Evolutionary conservation across 2,797 vertebrate species (phyloP).

Genomic region (Tauraco hartlaubi): DNA sequence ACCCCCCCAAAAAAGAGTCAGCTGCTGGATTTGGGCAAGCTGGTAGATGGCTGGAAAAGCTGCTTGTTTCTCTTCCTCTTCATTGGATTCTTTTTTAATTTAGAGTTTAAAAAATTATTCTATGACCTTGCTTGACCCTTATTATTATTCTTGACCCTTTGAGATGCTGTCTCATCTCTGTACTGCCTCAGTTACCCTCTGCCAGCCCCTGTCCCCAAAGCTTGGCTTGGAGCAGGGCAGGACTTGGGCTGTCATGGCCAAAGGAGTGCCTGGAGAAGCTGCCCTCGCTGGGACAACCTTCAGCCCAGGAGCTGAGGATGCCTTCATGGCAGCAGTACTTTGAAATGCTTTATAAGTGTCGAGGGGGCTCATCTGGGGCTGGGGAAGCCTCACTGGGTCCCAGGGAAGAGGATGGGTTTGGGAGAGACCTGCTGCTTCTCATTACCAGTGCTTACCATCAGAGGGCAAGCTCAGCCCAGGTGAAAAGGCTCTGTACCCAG

Average conservation of each 20-base stretch:
- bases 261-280: background rate
- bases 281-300: background rate
- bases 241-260: background rate
- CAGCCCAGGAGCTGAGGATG: background rate
- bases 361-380: no score
- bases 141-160: no score
- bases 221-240: background rate
- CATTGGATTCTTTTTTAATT: background rate
- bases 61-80: background rate
- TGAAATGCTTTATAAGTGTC: background rate
- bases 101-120: background rate
- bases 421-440: background rate
- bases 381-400: background rate
- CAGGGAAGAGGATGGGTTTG: background rate
- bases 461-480: slow-evolving; percentile 76
- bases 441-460: slow-evolving; percentile 66
- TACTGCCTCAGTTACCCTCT: background rate
- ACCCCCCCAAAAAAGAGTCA: background rate
- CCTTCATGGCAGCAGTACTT: background rate
- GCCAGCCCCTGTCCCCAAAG: no score
- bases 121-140: background rate
- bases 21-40: background rate
- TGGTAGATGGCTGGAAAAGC: background rate
- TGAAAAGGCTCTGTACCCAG: background rate
- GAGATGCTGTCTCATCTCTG: background rate